Base-by-base conservation (phyloP, 2,797 vertebrate genomes). In the Crocidura indochinensis region DNA sequence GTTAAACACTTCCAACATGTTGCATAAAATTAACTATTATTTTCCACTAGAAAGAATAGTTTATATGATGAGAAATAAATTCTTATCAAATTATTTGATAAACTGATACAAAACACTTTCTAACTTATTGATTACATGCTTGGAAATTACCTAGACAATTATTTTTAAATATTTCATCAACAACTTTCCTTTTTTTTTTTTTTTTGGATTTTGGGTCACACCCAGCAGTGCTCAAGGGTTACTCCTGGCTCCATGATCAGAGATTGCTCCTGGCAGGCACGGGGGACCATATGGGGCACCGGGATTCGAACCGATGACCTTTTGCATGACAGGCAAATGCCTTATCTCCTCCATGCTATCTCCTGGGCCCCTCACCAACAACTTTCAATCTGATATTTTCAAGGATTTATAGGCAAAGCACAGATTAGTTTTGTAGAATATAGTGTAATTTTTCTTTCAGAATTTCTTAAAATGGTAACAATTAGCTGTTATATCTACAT, bases 381-480 rank as follows among this genome's bases (percentile, higher is more conserved):
- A 71, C 27, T 60, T 4, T 46, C 29, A 86, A 53, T 86, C 29
- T 88, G 56, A 75, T 81, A 4, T 62, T 56, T 90, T 82, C 7
- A 74, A 84, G 20, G 2, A 60, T 78, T 84, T 89, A 49, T 60
- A 69, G 46, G 0, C 8, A 29, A 84, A 84, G 24, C 91, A 72
- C 14, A 78, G 77, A 78, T 47, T 81, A 1, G 0, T 71, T 84
- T 84, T 85, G n/a, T 20, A 64, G 10, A 24, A 8, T 4, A 11
- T 78, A 84, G 62, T 46, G 14, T 26, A 51, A 7, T 91, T 6
- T 76, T 73, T 88, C 69, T 31, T 91, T 84, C 74, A 91, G 47
- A 19, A 14, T 94, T 78, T 75, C 27, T 91, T 80, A 85, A 77
- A 78, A 49, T 88, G 75, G 31, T 10, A 84, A 86, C 85, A 90